phyloP scores from a whole-genome alignment of 2,888 invertebrate genomes.

The Frankliniella intonsa region DNA sequence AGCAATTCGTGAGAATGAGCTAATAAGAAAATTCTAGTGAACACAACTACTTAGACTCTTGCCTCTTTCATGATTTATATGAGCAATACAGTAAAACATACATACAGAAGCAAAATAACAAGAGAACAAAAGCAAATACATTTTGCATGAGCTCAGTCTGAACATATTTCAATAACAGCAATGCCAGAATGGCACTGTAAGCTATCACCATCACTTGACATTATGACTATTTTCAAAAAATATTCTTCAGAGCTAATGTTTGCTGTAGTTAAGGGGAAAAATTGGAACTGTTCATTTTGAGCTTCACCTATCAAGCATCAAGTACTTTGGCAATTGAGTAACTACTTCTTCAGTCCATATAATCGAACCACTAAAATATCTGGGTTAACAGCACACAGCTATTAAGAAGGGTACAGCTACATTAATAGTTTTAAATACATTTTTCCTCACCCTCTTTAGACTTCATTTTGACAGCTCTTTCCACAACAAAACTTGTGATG shows the following conservation, averaged over 20 bases:
- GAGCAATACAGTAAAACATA: not conserved
- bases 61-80: not conserved
- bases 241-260: not conserved
- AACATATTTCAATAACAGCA: not conserved
- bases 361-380: not conserved
- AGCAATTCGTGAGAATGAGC: not conserved
- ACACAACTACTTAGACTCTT: not conserved
- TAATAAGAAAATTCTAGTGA: not conserved
- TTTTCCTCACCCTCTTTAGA: not conserved
- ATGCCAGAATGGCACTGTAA: not conserved
- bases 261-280: not conserved
- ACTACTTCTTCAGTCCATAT: not conserved
- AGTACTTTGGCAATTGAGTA: not conserved
- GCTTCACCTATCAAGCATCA: not conserved
- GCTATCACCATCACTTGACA: not conserved
- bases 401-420: not conserved
- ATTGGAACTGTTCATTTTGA: not conserved
- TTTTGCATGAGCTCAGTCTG: not conserved
- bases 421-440: not conserved
- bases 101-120: not conserved
- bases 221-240: not conserved
- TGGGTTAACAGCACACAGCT: not conserved
- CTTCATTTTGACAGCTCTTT: not conserved
- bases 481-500: not conserved
- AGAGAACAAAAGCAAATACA: not conserved